Percentiles rank a stretch among this genome's conserved stretches.
phyloP scores from a whole-genome alignment of 2,113 vertebrate genomes.

The western clawed frog (Xenopus tropicalis) region UCB_Xtro_10.0 CM004450.2:110957001-110957500 shows the following conservation, averaged over 20 bases:
- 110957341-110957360: conserved; percentile 81
- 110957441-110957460: conserved; percentile 81
- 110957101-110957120: too few relatives aligned
- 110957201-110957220: too few relatives aligned
- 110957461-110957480: conserved; percentile 84
- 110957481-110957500: conserved; percentile 82
- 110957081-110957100: too few relatives aligned
- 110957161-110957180: too few relatives aligned
- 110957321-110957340: conserved; percentile 79
- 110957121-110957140: too few relatives aligned
- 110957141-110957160: too few relatives aligned
- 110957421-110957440: conserved; percentile 82
- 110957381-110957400: conserved; percentile 81
- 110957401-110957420: conserved; percentile 88
- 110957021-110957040: too few relatives aligned
- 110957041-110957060: too few relatives aligned
- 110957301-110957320: conserved; percentile 70
- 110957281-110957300: conserved; percentile 77
- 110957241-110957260: conserved; percentile 64
- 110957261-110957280: conserved; percentile 57
- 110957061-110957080: too few relatives aligned
- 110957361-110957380: conserved; percentile 79
- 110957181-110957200: too few relatives aligned
- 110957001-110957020: too few relatives aligned
- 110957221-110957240: not conserved